phyloP scores from a whole-genome alignment of 1,140 invertebrate genomes.

The Aphis craccivora region DNA sequence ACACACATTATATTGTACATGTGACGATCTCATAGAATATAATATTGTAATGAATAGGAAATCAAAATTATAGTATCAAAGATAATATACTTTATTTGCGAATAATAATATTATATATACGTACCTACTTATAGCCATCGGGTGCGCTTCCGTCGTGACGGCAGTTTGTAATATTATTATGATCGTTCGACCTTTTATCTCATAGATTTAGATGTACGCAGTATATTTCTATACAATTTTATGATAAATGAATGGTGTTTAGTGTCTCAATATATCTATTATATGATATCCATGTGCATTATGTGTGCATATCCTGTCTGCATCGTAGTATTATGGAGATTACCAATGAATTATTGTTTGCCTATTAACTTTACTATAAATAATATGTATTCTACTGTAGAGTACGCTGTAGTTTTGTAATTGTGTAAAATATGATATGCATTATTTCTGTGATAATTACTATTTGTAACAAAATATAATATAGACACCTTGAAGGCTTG shows the following conservation, averaged over 20 bases:
- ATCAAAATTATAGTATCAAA: background rate
- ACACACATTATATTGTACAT: background rate
- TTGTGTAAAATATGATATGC: too few species aligned
- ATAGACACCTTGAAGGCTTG: background rate
- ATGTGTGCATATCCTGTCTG: background rate
- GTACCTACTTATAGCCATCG: background rate
- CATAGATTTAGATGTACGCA: background rate
- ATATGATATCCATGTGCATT: background rate
- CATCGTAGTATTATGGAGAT: background rate
- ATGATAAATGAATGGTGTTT: background rate
- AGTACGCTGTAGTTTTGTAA: too few species aligned
- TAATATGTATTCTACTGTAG: too few species aligned
- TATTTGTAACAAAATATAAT: too few species aligned
- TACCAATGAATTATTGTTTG: background rate
- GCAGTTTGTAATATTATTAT: background rate
- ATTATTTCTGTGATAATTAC: too few species aligned
- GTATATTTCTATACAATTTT: background rate
- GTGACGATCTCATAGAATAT: background rate
- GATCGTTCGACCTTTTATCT: slow-evolving; percentile 6
- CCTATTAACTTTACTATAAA: too few species aligned
- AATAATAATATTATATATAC: background rate
- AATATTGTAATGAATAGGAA: background rate
- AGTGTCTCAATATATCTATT: background rate
- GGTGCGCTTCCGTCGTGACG: background rate
- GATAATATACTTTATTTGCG: background rate